Base-by-base conservation (phyloP, 2,113 vertebrate species). In the Xenotilapia leptura region DNA sequence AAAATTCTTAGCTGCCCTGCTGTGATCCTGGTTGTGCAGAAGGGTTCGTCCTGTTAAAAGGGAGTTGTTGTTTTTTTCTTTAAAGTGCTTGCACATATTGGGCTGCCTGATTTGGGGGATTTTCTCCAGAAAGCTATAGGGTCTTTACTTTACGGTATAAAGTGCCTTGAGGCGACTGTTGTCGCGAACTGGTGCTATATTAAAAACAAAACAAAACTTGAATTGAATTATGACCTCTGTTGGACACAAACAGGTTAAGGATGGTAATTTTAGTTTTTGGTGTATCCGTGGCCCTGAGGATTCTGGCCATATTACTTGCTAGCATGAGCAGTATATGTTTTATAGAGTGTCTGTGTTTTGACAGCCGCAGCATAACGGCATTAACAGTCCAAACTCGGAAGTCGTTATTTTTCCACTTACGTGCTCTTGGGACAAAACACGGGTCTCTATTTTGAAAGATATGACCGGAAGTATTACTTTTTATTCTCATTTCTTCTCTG, bases 331-430 rank as follows among this genome's bases (percentile, higher is more conserved):
- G 70, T 49, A 75, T 28, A 49, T 75, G 23, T 12, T 73, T 75
- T 47, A 12, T 47, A 75, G 17, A n/a, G 9, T 28, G 42, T 75
- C 21, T 75, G 21, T 75, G 14, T 26, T 17, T 19, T 49, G 15
- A 17, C 6, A 75, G 9, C 23, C 6, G 2, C 70, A 77, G 42
- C 6, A 51, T 77, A 51, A 77, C 15, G 17, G 17, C 6, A 33
- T 51, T 49, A 77, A 77, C 73, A 31, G 45, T 47, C 45, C 26
- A 31, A 77, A 28, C 53, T 58, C 21, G 6, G 4, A 42, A 45
- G 21, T 47, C 83, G 90, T 90, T 92, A 90, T 89, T 86, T 90
- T 92, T 89, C 83, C 88, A 86, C 23, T 45, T 19, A 51, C 4
- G 36, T 2, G 3, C 4, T 21, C 26, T n/a, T 42, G 4, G 38